These are phyloP conservation scores for Cephus pulcher DNA, from an alignment of 2,888 invertebrate genomes.

Conservation along the genomic window DNA sequence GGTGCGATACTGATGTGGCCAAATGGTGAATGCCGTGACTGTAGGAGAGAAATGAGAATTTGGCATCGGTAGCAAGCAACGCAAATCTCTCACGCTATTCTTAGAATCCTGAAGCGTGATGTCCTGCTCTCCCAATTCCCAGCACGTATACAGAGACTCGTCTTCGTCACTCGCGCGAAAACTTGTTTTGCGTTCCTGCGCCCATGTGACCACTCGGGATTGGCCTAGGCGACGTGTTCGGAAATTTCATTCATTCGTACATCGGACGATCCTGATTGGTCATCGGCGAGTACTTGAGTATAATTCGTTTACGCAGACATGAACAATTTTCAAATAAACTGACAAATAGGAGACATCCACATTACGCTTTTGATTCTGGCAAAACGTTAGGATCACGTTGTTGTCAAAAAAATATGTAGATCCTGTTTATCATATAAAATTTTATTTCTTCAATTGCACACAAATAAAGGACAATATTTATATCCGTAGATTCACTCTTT, in stretches of 20 bases:
- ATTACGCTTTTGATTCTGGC: no score
- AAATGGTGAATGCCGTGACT: neutral
- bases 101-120: constrained; percentile 4
- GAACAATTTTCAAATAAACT: no score
- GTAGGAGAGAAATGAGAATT: constrained; percentile 6
- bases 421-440: no score
- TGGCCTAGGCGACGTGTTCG: neutral
- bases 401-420: no score
- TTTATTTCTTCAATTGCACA: no score
- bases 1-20: constrained; percentile 5
- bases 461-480: no score
- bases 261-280: no score
- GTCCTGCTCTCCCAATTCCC: neutral
- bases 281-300: no score
- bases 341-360: no score
- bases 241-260: constrained; percentile 1
- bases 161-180: neutral
- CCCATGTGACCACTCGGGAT: neutral
- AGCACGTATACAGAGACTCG: neutral
- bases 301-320: no score
- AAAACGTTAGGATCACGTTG: no score
- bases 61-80: constrained; percentile 3
- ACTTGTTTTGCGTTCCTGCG: neutral
- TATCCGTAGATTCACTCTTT: no score
- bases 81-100: constrained; percentile 9